These are phyloP conservation scores for Enteromius anoplus DNA, from an alignment of 2,797 vertebrate genomes.

Conservation along the genomic window DNA sequence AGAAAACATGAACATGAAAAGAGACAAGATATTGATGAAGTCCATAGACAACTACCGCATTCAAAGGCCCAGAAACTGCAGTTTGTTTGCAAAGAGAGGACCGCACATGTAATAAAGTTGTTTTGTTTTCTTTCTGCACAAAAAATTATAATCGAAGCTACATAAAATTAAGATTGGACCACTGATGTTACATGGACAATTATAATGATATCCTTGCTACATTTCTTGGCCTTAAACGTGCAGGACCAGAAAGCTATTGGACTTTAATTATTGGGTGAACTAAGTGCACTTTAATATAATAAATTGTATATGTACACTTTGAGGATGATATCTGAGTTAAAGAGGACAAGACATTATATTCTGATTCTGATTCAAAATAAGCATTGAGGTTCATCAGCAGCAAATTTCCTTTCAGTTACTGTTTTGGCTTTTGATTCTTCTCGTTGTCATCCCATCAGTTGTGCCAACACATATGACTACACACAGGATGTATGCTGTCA, in stretches of 20 bases:
- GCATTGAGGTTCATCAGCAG: neutral
- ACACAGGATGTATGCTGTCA: conserved; percentile 55
- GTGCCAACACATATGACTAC: conserved; percentile 25
- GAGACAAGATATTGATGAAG: neutral
- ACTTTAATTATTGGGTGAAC: neutral
- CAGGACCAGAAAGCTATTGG: neutral
- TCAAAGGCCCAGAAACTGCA: neutral
- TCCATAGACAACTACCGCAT: neutral
- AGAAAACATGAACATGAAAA: neutral
- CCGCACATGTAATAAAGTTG: neutral
- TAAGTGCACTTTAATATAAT: neutral
- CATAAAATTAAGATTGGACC: neutral
- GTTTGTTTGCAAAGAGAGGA: neutral
- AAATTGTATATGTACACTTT: neutral
- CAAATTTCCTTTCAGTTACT: neutral
- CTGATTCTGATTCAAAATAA: neutral
- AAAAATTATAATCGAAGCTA: neutral
- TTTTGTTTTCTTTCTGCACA: neutral
- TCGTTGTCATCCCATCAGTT: conserved; percentile 35
- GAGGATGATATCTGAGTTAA: neutral
- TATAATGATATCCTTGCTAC: neutral
- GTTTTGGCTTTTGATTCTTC: conserved; percentile 14
- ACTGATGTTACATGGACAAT: neutral
- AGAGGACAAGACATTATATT: neutral
- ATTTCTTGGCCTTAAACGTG: neutral